Evolutionary conservation across 1,140 invertebrate genomes (phyloP).

Genomic region (Oryctes rhinoceros): DNA sequence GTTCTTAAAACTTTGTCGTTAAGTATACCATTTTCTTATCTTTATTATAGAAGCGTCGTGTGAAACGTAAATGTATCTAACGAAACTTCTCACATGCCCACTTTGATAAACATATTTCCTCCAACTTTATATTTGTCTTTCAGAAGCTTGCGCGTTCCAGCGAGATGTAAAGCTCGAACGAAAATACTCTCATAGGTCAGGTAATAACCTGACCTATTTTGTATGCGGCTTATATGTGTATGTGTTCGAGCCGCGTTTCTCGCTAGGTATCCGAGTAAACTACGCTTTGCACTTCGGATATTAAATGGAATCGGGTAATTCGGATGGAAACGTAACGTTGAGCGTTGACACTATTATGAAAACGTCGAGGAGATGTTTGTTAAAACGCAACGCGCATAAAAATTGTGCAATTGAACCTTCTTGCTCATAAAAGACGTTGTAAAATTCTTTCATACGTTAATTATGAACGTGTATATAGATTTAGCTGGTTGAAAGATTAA

Average conservation of each 20-base stretch:
- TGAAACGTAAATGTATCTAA: background rate
- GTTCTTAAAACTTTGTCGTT: too few species aligned
- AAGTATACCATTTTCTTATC: background rate
- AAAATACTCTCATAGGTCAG: background rate
- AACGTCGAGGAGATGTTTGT: background rate
- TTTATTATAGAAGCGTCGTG: background rate
- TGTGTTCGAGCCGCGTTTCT: background rate
- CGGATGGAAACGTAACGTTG: background rate
- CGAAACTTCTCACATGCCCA: background rate
- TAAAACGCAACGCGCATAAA: background rate
- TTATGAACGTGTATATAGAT: background rate
- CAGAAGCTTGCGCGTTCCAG: background rate
- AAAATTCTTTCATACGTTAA: background rate
- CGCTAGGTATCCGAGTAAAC: background rate
- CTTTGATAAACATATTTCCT: background rate
- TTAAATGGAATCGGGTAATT: background rate
- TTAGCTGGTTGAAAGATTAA: background rate
- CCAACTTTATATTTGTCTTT: background rate
- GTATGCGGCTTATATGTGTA: background rate
- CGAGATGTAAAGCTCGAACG: background rate
- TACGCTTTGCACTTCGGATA: slow-evolving; percentile 1
- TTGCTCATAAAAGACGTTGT: background rate
- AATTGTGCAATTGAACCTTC: background rate
- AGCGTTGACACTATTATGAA: background rate
- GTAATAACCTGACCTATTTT: slow-evolving; percentile 18